phyloP scores from a whole-genome alignment of 1,140 invertebrate genomes.

The Octopus sinensis region DNA sequence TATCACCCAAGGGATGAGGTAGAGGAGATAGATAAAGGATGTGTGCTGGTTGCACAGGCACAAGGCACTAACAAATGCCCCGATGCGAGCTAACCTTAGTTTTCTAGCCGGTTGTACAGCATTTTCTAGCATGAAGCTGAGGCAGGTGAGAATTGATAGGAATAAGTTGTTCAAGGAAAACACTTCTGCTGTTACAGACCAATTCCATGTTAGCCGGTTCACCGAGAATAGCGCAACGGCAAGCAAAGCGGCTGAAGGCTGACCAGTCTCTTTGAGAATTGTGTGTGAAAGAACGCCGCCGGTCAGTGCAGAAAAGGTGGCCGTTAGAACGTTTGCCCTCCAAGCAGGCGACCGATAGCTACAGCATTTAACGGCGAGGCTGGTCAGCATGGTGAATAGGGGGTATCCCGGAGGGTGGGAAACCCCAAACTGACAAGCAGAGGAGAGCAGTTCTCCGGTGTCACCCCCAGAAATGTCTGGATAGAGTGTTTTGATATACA shows the following conservation, averaged over 20 bases:
- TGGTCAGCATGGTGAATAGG: slow-evolving; percentile 47
- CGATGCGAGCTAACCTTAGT: slow-evolving; percentile 34
- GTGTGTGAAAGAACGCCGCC: slow-evolving; percentile 32
- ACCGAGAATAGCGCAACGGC: slow-evolving; percentile 39
- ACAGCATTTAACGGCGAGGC: slow-evolving; percentile 34
- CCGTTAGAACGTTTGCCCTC: slow-evolving; percentile 46
- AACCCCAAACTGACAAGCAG: slow-evolving; percentile 52
- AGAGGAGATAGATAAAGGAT: slow-evolving; percentile 43
- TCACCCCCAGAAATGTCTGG: slow-evolving; percentile 47
- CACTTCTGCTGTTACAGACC: slow-evolving; percentile 50
- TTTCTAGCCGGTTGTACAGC: slow-evolving; percentile 9
- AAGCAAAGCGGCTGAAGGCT: slow-evolving; percentile 32
- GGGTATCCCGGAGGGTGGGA: slow-evolving; percentile 56
- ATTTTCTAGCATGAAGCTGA: slow-evolving; percentile 37
- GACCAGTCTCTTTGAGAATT: slow-evolving; percentile 32
- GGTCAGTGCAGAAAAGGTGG: slow-evolving; percentile 34
- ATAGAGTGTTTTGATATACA: slow-evolving; percentile 41
- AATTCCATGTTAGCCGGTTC: slow-evolving; percentile 48
- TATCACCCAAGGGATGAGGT: slow-evolving; percentile 43
- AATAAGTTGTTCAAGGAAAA: slow-evolving; percentile 54
- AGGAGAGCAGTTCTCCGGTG: slow-evolving; percentile 48
- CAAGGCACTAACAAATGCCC: slow-evolving; percentile 47
- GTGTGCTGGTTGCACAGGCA: slow-evolving; percentile 54
- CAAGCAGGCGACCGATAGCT: slow-evolving; percentile 42
- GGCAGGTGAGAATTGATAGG: slow-evolving; percentile 36